Percentiles rank a stretch among this genome's conserved stretches.
phyloP scores from a whole-genome alignment of 2,888 invertebrate species.

The Liodrosophila aerea region DNA sequence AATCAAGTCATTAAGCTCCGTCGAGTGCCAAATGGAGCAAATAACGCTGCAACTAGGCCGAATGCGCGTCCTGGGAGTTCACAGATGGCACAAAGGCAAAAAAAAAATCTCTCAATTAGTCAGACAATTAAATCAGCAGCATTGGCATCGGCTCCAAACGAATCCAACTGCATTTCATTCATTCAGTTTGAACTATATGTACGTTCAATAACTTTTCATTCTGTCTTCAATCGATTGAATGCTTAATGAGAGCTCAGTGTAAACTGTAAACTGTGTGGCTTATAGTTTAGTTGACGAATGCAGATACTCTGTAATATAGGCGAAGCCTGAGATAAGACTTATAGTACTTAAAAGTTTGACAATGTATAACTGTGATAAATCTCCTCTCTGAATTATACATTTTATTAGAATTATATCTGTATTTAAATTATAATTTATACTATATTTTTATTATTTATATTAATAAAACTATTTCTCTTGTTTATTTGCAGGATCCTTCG shows the following conservation, averaged over 20 bases:
- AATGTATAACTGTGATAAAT: too few relatives aligned
- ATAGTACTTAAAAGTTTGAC: too few relatives aligned
- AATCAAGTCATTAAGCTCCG: conserved; percentile 79
- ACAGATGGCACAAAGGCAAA: conserved; percentile 45
- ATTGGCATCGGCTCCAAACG: conserved; percentile 61
- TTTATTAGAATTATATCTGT: not conserved
- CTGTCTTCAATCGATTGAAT: too few relatives aligned
- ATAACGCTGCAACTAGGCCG: conserved; percentile 60
- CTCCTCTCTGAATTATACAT: too few relatives aligned
- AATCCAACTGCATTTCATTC: conserved; percentile 52
- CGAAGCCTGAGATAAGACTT: too few relatives aligned
- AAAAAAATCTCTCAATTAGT: conserved; percentile 82
- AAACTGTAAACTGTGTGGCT: too few relatives aligned
- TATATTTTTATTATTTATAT: too few relatives aligned
- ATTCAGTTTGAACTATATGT: conserved; percentile 37
- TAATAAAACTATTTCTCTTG: not conserved
- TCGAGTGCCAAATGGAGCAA: conserved; percentile 77
- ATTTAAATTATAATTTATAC: conserved; percentile 19
- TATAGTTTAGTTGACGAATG: too few relatives aligned
- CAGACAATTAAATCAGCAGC: conserved; percentile 82
- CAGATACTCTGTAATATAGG: too few relatives aligned
- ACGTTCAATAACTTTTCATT: conserved; percentile 38
- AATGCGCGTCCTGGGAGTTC: conserved; percentile 71
- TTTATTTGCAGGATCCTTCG: conserved; percentile 81
- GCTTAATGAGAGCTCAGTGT: conserved; percentile 2